phyloP scores from a whole-genome alignment of 2,797 vertebrate genomes.

The Falco columbarius region DNA sequence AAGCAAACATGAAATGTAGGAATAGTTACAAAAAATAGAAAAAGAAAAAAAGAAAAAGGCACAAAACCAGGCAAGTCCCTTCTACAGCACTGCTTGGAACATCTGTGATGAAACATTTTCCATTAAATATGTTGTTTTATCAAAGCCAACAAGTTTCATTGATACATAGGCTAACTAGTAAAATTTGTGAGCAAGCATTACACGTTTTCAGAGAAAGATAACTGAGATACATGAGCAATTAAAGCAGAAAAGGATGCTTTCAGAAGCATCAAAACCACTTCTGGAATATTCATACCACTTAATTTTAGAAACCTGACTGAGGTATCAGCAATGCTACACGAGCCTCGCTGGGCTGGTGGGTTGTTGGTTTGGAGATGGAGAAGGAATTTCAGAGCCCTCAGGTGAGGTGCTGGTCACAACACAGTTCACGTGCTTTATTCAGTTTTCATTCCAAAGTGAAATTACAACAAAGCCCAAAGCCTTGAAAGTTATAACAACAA shows the following conservation, averaged over 20 bases:
- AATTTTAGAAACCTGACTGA: not conserved
- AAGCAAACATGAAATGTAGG: not conserved
- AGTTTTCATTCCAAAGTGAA: not conserved
- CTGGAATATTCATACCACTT: not conserved
- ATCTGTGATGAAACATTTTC: not conserved
- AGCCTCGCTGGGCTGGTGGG: not conserved
- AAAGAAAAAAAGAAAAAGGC: not conserved
- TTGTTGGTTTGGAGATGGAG: not conserved
- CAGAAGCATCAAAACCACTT: not conserved
- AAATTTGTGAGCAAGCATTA: not conserved
- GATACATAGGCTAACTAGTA: not conserved
- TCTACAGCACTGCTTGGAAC: not conserved
- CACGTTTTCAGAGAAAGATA: not conserved
- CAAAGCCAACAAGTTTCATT: not conserved
- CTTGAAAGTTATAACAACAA: not conserved
- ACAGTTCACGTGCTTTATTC: not conserved
- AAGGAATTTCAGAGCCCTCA: not conserved
- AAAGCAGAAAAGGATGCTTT: not conserved
- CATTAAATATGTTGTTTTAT: not conserved
- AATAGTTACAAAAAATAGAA: not conserved
- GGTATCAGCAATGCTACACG: too few species aligned
- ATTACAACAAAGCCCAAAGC: not conserved
- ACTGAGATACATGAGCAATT: rapidly evolving
- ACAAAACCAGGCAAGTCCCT: not conserved
- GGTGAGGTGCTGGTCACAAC: not conserved